Percentiles rank a stretch among this genome's conserved stretches.
Evolutionary conservation across 2,797 vertebrate genomes (phyloP).

Genomic region (Lithobates pipiens): DNA sequence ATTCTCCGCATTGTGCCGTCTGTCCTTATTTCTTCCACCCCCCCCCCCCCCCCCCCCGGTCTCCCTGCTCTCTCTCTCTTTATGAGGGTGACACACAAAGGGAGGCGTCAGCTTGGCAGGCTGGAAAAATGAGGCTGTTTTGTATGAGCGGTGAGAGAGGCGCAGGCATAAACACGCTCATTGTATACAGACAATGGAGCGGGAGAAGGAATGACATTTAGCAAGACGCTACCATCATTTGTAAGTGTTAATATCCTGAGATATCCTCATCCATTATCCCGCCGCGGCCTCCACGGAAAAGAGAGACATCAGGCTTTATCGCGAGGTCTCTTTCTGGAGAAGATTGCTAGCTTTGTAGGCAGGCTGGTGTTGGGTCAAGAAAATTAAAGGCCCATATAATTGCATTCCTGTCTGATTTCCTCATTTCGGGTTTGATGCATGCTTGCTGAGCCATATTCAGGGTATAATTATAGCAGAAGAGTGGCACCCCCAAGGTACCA

Average conservation of each 20-base stretch:
- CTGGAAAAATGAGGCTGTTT: slow-evolving; percentile 48
- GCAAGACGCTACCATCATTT: slow-evolving; percentile 78
- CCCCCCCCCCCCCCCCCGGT: background rate
- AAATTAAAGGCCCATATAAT: background rate
- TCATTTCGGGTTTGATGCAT: too few species aligned
- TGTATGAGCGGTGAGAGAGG: slow-evolving; percentile 62
- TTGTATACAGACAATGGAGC: slow-evolving; percentile 73
- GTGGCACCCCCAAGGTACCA: too few species aligned
- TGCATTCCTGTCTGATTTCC: too few species aligned
- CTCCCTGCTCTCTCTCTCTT: slow-evolving; percentile 4
- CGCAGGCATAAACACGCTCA: slow-evolving; percentile 67
- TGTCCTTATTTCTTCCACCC: slow-evolving; percentile 20
- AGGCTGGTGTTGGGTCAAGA: background rate
- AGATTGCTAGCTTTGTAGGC: background rate
- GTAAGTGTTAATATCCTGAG: slow-evolving; percentile 74
- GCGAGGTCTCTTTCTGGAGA: too few species aligned
- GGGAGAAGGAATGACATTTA: slow-evolving; percentile 76
- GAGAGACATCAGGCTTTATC: background rate
- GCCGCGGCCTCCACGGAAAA: background rate
- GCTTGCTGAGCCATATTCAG: too few species aligned
- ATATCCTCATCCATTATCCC: slow-evolving; percentile 71
- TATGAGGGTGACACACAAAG: slow-evolving; percentile 27
- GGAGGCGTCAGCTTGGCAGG: slow-evolving; percentile 47
- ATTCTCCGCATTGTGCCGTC: background rate
- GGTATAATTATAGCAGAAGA: too few species aligned